A percentile compares a stretch with the other conserved stretches of the same genome.
Conservation (phyloP, 2,888 invertebrate species). For the Automeris io region DNA sequence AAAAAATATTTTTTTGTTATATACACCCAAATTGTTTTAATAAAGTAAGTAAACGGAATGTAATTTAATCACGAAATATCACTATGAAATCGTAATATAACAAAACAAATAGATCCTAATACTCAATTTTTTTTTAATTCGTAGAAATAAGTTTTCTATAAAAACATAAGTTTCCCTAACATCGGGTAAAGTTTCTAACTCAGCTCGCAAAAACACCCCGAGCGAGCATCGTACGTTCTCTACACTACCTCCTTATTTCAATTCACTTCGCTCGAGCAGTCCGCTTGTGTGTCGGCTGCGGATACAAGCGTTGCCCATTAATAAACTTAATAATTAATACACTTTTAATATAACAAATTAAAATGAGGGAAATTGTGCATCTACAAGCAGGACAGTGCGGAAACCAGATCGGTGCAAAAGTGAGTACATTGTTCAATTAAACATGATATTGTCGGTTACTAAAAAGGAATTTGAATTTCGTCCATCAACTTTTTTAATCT, state of each 20-base stretch:
- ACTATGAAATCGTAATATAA: too few relatives aligned
- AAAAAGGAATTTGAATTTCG: constrained; percentile 2
- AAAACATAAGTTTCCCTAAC: constrained; percentile 18
- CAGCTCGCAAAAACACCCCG: constrained; percentile 54
- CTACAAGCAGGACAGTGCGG: constrained; percentile 91
- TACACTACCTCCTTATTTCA: constrained; percentile 39
- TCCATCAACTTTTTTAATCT: constrained; percentile 2
- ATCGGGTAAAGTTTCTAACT: constrained; percentile 20
- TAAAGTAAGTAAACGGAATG: too few relatives aligned
- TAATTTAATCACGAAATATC: too few relatives aligned
- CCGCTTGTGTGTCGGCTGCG: constrained; percentile 39
- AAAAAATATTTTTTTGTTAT: too few relatives aligned
- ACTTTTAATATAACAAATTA: constrained; percentile 17
- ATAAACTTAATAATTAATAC: constrained; percentile 25
- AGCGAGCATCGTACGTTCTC: constrained; percentile 29
- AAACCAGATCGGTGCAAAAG: constrained; percentile 86
- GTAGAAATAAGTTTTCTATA: background rate
- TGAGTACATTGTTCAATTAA: constrained; percentile 48
- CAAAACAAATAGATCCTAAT: too few relatives aligned
- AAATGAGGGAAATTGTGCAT: constrained; percentile 89
- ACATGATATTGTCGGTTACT: too few relatives aligned
- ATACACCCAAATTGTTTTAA: too few relatives aligned
- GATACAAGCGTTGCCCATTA: constrained; percentile 16
- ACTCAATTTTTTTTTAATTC: too few relatives aligned
- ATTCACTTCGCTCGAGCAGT: constrained; percentile 46